Conservation (phyloP, 2,113 vertebrate genomes). For the Microcebus ravelobensis region DNA sequence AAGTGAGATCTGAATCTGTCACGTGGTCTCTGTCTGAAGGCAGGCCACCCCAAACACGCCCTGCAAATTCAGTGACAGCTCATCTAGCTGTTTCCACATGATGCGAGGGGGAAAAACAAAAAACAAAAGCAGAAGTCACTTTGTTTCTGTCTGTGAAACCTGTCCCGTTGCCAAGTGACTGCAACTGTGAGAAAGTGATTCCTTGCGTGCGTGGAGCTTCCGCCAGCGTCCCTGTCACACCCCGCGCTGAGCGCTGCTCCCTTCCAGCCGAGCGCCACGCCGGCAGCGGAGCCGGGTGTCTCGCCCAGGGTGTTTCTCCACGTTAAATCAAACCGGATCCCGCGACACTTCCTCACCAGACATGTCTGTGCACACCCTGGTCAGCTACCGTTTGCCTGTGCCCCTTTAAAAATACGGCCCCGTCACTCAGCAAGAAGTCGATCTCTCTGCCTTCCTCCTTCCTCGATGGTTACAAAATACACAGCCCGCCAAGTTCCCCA, state of each 20-base stretch:
- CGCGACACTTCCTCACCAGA: background rate
- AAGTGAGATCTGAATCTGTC: background rate
- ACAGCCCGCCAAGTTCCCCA: background rate
- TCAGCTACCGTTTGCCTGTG: background rate
- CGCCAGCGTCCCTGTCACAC: rapidly evolving
- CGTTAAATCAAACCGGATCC: background rate
- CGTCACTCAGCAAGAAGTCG: background rate
- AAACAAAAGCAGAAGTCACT: background rate
- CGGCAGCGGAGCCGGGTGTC: background rate
- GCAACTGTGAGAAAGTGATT: background rate
- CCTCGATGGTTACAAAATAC: background rate
- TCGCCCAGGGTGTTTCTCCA: background rate
- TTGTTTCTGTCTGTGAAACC: background rate
- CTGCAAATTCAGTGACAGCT: background rate
- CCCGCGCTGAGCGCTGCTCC: too few relatives aligned
- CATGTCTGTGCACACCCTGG: background rate
- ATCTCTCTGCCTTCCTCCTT: background rate
- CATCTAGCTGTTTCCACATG: background rate
- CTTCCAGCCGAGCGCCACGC: background rate
- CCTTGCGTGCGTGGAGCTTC: background rate
- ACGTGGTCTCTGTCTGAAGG: background rate
- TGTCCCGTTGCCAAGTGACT: background rate
- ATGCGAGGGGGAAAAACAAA: rapidly evolving
- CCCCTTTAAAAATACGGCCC: background rate
- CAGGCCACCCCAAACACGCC: background rate